Percentiles rank a stretch among this genome's conserved stretches.
These are phyloP conservation scores for Psittacula derbiana DNA, from an alignment of 2,797 vertebrate species.

Conservation along the genomic window DNA sequence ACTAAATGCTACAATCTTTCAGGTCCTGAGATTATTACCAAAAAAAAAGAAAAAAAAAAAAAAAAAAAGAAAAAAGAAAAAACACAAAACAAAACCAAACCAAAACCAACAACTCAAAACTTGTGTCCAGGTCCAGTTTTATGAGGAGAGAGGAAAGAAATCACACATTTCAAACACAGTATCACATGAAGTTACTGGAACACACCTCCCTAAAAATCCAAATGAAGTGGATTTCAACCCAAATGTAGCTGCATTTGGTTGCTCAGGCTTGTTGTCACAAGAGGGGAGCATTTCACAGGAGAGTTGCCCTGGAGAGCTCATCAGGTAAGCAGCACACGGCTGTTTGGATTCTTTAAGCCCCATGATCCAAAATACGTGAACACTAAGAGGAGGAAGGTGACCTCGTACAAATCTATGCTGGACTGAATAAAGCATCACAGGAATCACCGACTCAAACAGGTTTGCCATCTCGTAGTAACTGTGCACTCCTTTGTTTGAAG, in stretches of 20 bases:
- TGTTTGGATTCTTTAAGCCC: conserved; percentile 19
- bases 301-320: not conserved
- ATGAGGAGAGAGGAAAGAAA: conserved; percentile 67
- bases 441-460: conserved; percentile 33
- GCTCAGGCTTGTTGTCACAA: conserved; percentile 10
- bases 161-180: conserved; percentile 68
- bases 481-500: not conserved
- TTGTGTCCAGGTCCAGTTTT: conserved; percentile 80
- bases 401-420: conserved; percentile 3
- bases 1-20: conserved; percentile 86
- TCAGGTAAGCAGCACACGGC: not conserved
- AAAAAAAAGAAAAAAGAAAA: not conserved
- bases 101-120: conserved; percentile 71
- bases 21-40: conserved; percentile 84
- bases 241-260: conserved; percentile 29
- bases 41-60: not conserved
- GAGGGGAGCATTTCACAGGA: conserved; percentile 31
- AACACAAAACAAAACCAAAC: too few species aligned
- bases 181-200: conserved; percentile 70
- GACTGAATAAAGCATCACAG: conserved; percentile 25
- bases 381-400: not conserved
- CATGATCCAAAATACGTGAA: not conserved
- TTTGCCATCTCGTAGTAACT: not conserved
- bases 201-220: conserved; percentile 48
- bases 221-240: not conserved